These are phyloP conservation scores for Lasioglossum oenotherae DNA, from an alignment of 2,888 invertebrate genomes.

Conservation along the genomic window DNA sequence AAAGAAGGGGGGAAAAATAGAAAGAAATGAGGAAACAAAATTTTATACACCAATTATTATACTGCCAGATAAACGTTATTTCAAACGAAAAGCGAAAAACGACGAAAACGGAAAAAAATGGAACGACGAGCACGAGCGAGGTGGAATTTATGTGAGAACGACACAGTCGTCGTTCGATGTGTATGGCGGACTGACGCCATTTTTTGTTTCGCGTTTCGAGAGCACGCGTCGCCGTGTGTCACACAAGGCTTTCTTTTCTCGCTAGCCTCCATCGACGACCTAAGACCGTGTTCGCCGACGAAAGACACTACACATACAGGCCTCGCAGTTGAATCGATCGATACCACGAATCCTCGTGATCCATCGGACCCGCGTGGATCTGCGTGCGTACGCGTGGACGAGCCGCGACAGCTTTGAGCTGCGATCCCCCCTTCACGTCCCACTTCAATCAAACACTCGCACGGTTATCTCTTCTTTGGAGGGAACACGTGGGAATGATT, in stretches of 20 bases:
- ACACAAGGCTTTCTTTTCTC: slow-evolving; percentile 49
- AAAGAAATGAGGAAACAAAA: slow-evolving; percentile 66
- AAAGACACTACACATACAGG: slow-evolving; percentile 37
- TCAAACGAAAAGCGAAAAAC: slow-evolving; percentile 55
- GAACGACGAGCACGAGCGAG: neutral
- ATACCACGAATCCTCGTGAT: slow-evolving; percentile 40
- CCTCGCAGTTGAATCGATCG: slow-evolving; percentile 75
- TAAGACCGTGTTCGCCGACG: slow-evolving; percentile 63
- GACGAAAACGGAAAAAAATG: slow-evolving; percentile 51
- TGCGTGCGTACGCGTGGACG: neutral
- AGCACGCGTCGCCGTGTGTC: slow-evolving; percentile 43
- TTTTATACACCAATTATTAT: slow-evolving; percentile 80
- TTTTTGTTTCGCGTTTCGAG: slow-evolving; percentile 42
- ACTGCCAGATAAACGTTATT: slow-evolving; percentile 76
- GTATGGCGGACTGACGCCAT: slow-evolving; percentile 25
- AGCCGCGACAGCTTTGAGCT: neutral
- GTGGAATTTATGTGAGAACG: neutral
- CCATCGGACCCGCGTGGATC: slow-evolving; percentile 21
- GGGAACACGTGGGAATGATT: neutral
- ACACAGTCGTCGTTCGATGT: slow-evolving; percentile 47
- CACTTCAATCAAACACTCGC: neutral
- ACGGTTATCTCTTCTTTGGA: neutral
- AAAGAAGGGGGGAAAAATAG: neutral
- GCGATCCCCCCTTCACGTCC: neutral
- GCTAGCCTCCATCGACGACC: slow-evolving; percentile 67